Base-by-base conservation (phyloP, 2,797 vertebrate species). In the Loriculus beryllinus region DNA sequence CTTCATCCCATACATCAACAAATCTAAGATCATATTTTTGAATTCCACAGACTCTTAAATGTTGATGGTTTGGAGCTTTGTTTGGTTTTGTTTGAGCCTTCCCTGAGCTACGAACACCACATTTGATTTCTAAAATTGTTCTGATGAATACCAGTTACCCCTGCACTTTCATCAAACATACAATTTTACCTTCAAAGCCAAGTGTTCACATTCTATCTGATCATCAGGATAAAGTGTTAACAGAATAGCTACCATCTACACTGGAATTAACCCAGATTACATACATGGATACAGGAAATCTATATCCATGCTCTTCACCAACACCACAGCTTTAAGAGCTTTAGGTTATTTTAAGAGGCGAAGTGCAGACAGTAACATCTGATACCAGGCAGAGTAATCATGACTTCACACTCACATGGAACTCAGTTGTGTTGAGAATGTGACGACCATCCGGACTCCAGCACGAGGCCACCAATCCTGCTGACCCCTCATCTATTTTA, bases 401-500 rank as follows among this genome's bases (percentile, higher is more conserved):
- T 92, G 96, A 97, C 93, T 95, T 97, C 94, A 96, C 97, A 98
- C 99, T 99, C 98, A 99, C 99, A 80, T 99, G 99, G 98, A 99
- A 99, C 97, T 99, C 99, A 0, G 99, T 99, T 47, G 99, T 99
- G 97, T 99, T 99, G 97, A 99, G 99, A 97, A 99, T 98, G 98
- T 99, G 99, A 98, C 99, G 99, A 91, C 99, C 99, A 20, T 99
- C 99, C 6, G 99, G 99, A 95, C 99, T 99, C 99, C 99, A 99
- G 95, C 99, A 98, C 2, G 99, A 99, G 51, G 98, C 98, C 92
- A 99, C 98, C 94, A 99, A 98, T 78, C 99, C 99, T 2, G 99
- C 99, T 0, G 99, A 99, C 52, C 99, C 99, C 97, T 99, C 99
- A 25, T 99, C 99, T 37, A 99, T 99, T 96, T 99, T 99, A 95